Evolutionary conservation across 1,140 invertebrate species (phyloP), one percentile per base, ranked within the genome.

Genomic region (Palaemon carinicauda): DNA sequence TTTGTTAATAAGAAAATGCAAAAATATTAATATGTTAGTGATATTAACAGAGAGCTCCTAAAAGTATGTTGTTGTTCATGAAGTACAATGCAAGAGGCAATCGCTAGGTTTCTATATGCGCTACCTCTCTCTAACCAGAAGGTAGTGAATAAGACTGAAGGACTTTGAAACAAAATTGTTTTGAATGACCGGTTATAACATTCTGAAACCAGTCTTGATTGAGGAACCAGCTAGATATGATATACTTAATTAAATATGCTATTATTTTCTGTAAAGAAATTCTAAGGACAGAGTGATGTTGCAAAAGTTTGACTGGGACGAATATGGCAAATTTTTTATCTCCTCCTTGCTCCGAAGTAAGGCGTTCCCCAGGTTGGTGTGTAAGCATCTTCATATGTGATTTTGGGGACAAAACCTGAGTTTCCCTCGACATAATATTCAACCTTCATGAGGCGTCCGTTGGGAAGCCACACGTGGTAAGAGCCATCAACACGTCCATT

Each of bases 391-490:
- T 84, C 75, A 60, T 56, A 89, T 21, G 84, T 86, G 80, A 89
- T 87, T 52, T 74, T 87, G 53, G 88, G 84, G 3, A 89, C 88
- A 52, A 85, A 89, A 54, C 88, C 88, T n/a, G 86, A 88, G 12
- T 89, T 78, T 12, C 87, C 88, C 15, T 89, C 88, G 17, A 89
- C 88, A 51, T 88, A 88, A 78, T 89, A 89, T n/a, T 73, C 74
- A 54, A 89, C 89, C 74, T 69, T 83, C 87, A 85, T 87, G 69
- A 90, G 85, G 15, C 89, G 87, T 31, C 81, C 80, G 82, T 90
- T 88, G 21, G 90, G 90, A 51, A 90, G 89, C 79, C 79, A 85
- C 15, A 90, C 90, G 52, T 88, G 71, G 74, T 90, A 90, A n/a
- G 82, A 88, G 33, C 90, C 90, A 17, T 89, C 88, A 29, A 89